These are phyloP conservation scores for Chondrilla cf. caribensis DNA, from an alignment of 37 sponge, comb jelly and placozoan species.

Conservation along the genomic window DNA sequence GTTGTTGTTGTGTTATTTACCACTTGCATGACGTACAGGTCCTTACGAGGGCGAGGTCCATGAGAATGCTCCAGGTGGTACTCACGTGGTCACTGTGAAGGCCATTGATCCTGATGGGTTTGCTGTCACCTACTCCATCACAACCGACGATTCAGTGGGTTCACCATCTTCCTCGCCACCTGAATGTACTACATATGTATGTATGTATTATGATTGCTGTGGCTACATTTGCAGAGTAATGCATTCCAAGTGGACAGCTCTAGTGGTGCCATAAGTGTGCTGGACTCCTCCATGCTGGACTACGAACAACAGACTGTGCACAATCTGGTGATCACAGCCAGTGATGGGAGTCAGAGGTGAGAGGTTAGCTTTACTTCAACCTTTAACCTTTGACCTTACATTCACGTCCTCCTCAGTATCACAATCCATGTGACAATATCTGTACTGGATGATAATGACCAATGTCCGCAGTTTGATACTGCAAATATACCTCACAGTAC, in stretches of 20 bases:
- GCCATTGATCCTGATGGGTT: not conserved
- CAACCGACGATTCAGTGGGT: not conserved
- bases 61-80: not conserved
- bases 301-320: not conserved
- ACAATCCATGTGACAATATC: not conserved
- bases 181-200: not conserved
- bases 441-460: not conserved
- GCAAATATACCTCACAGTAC: not conserved
- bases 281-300: not conserved
- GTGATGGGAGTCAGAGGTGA: slow-evolving; percentile 7
- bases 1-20: too few species aligned
- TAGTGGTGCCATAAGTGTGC: not conserved
- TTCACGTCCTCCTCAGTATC: not conserved
- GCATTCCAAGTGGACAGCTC: not conserved
- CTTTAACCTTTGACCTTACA: not conserved
- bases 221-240: not conserved
- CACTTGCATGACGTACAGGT: too few species aligned
- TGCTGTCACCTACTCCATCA: not conserved
- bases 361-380: not conserved
- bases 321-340: not conserved
- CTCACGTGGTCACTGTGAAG: not conserved
- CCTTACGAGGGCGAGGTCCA: not conserved
- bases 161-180: not conserved
- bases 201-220: too few species aligned
- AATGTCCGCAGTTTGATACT: slow-evolving; percentile 7